These are phyloP conservation scores for Hydractinia symbiolongicarpus DNA, from an alignment of 30 jellyfish, hydroid and myxozoan species.

Conservation along the genomic window DNA sequence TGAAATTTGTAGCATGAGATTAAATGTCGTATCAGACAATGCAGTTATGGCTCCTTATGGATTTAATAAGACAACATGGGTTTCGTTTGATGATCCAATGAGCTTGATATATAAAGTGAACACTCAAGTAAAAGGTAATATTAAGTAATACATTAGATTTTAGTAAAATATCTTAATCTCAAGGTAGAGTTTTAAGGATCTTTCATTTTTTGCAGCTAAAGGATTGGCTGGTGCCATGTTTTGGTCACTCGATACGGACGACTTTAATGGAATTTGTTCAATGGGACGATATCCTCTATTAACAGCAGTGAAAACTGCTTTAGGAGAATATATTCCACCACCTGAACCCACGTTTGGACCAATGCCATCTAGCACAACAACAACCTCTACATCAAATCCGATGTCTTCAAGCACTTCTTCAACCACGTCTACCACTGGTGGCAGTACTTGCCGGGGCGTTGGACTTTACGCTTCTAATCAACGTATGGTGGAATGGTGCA, in stretches of 20 bases:
- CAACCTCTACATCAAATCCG: too few relatives aligned
- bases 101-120: slow-evolving; percentile 43
- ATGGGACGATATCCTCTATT: slow-evolving; percentile 75
- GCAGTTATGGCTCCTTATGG: slow-evolving; percentile 68
- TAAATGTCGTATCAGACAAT: slow-evolving; percentile 49
- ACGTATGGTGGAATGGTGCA: too few relatives aligned
- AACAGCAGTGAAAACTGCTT: slow-evolving; percentile 57
- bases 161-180: background rate
- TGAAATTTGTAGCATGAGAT: slow-evolving; percentile 64
- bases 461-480: background rate
- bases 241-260: slow-evolving; percentile 28
- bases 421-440: too few relatives aligned
- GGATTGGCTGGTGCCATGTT: slow-evolving; percentile 36
- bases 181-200: background rate
- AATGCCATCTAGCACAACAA: too few relatives aligned
- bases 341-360: too few relatives aligned
- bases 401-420: too few relatives aligned
- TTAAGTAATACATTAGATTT: background rate
- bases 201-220: slow-evolving; percentile 1
- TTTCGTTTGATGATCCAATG: slow-evolving; percentile 54
- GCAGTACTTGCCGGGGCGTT: background rate
- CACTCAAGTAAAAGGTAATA: slow-evolving; percentile 43
- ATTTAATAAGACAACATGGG: slow-evolving; percentile 58
- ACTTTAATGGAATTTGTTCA: slow-evolving; percentile 49
- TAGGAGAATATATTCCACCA: background rate